phyloP scores from a whole-genome alignment of 2,888 invertebrate genomes.

The Hypolimnas misippus region DNA sequence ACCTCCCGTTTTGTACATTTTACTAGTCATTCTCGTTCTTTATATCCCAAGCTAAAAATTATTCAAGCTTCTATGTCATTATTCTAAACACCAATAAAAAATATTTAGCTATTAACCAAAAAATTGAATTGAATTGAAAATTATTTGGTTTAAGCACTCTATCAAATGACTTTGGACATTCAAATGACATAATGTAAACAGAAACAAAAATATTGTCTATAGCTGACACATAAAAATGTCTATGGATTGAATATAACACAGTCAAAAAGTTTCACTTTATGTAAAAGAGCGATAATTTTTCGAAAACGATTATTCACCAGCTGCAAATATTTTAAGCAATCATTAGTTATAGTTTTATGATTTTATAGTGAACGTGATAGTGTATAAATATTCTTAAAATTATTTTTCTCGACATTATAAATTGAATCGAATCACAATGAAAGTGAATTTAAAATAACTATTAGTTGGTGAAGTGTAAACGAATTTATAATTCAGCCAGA shows the following conservation, averaged over 20 bases:
- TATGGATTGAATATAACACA: constrained; percentile 21
- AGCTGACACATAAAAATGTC: constrained; percentile 4
- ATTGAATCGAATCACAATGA: constrained; percentile 76
- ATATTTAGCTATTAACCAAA: too few species aligned
- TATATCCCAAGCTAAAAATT: too few species aligned
- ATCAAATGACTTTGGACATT: too few species aligned
- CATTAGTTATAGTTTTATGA: background rate
- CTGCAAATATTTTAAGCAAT: constrained; percentile 1
- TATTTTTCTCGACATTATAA: constrained; percentile 26
- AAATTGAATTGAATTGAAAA: too few species aligned
- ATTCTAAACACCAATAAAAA: too few species aligned
- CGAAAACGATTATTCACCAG: constrained; percentile 17
- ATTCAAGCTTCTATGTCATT: too few species aligned
- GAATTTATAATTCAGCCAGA: constrained; percentile 37
- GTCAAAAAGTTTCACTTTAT: constrained; percentile 37
- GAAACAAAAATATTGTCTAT: constrained; percentile 24
- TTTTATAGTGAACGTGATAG: background rate
- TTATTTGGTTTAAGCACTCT: too few species aligned
- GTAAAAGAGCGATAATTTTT: constrained; percentile 23
- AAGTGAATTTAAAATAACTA: constrained; percentile 73
- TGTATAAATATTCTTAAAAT: background rate
- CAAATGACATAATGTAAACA: constrained; percentile 15
- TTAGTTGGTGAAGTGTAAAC: constrained; percentile 71
- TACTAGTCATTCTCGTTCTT: too few species aligned
- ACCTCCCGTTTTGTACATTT: too few species aligned